Base-by-base conservation (phyloP, 35 echinoderm and acorn worm species). In the Eucidaris tribuloides region DNA sequence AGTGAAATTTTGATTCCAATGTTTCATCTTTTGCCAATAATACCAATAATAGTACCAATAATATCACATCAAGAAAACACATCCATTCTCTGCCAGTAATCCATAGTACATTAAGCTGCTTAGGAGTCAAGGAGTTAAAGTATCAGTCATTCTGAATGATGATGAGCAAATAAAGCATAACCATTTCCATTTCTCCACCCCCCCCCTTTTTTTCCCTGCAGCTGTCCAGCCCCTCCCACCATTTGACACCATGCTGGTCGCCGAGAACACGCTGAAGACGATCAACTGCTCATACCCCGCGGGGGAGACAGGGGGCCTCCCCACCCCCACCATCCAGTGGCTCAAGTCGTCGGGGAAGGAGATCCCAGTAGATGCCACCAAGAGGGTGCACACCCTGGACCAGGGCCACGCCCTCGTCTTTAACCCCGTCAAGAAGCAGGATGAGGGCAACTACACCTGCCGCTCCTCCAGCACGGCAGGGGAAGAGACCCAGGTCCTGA, bases 391-490 rank as follows among this genome's bases (percentile, higher is more conserved):
- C 46, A 42, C 34, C 9, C 45, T 52, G 18, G 77, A 40, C 50
- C 49, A 83, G 14, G 44, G 50, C 15, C 81, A 37, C 22, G 25
- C 74, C 7, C 63, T 94, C 2, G 86, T 94, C 32, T 85, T 89
- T 41, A 44, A 70, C 32, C 37, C 41, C 19, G 74, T 94, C 35
- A n/a, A 52, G 72, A 68, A 71, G 57, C 62, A 54, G 5, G 86
- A 89, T 62, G 76, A 89, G 22, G 87, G 86, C 22, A 84, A 89
- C 81, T 94, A 81, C 59, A 94, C 92, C 3, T 94, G 92, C 65
- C 61, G 58, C 50, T 39, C 90, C 6, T 23, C 34, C 30, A 89
- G 85, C 48, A 79, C 58, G 13, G 92, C 86, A 18, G 92, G 92
- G 58, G 46, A 80, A 76, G 74, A 52, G 45, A 79, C 70, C 15